Percentiles rank a stretch among this genome's conserved stretches.
Evolutionary conservation across 2,797 vertebrate genomes (phyloP).

Genomic region (Chrysocyon brachyurus): DNA sequence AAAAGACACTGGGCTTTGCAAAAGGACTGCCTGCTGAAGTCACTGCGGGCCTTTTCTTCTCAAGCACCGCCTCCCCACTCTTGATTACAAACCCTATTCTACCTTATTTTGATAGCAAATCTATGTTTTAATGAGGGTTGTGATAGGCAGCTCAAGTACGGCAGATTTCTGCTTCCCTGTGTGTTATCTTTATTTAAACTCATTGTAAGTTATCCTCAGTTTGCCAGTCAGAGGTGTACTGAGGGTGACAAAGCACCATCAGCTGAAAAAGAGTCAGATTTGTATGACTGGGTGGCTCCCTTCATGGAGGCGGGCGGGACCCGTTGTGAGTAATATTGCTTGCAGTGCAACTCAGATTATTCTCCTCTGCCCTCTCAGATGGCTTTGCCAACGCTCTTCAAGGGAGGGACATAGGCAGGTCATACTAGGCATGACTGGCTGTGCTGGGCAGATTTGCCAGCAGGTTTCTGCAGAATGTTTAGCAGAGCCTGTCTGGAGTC

Average conservation of each 20-base stretch:
- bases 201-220: not conserved
- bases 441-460: not conserved
- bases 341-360: not conserved
- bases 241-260: slow-evolving; percentile 58
- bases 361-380: not conserved
- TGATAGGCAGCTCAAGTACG: not conserved
- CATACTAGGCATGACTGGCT: not conserved
- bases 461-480: not conserved
- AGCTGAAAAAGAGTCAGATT: slow-evolving; percentile 36
- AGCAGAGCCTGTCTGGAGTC: not conserved
- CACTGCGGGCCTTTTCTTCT: not conserved
- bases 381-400: not conserved
- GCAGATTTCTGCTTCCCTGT: not conserved
- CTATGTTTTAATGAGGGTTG: slow-evolving; percentile 18
- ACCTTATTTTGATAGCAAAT: not conserved
- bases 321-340: not conserved
- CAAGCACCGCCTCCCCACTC: not conserved
- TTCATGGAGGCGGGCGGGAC: slow-evolving; percentile 58
- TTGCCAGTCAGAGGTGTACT: not conserved
- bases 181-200: not conserved
- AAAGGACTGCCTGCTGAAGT: not conserved
- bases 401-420: too few species aligned
- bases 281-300: slow-evolving; percentile 75
- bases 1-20: not conserved
- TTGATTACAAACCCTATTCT: not conserved